Percentiles rank a stretch among this genome's conserved stretches.
phyloP scores from a whole-genome alignment of 2,888 invertebrate genomes.

The Oscheius onirici region DNA sequence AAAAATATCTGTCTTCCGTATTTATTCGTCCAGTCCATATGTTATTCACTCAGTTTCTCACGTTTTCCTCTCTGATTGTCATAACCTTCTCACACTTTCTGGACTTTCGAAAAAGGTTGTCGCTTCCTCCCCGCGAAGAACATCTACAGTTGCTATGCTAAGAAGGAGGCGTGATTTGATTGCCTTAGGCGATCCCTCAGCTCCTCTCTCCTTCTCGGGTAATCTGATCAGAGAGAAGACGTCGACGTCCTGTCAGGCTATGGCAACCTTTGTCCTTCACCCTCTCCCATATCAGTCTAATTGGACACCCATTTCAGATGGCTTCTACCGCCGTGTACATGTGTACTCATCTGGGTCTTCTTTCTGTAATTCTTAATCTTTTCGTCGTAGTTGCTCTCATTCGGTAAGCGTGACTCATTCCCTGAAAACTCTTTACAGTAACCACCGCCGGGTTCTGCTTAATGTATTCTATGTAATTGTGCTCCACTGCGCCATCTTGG shows the following conservation, averaged over 20 bases:
- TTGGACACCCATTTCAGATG: conserved; percentile 52
- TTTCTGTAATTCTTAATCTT: conserved; percentile 66
- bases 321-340: conserved; percentile 60
- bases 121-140: no score
- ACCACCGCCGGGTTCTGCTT: conserved; percentile 59
- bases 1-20: no score
- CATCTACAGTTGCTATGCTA: conserved; percentile 13
- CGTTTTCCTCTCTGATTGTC: no score
- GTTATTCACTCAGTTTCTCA: no score
- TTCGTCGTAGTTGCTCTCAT: conserved; percentile 66
- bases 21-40: no score
- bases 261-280: conserved; percentile 27
- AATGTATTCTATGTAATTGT: conserved; percentile 71
- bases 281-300: neutral
- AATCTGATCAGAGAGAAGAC: conserved; percentile 27
- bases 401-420: neutral
- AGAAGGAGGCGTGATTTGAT: conserved; percentile 31
- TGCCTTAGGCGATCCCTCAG: conserved; percentile 29
- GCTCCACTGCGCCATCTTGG: conserved; percentile 69
- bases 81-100: no score
- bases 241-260: conserved; percentile 29
- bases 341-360: conserved; percentile 65
- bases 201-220: conserved; percentile 20
- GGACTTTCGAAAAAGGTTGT: no score
- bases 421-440: conserved; percentile 30